Base-by-base conservation (phyloP, 2,113 vertebrate species). In the Leptobrachium leishanense region DNA sequence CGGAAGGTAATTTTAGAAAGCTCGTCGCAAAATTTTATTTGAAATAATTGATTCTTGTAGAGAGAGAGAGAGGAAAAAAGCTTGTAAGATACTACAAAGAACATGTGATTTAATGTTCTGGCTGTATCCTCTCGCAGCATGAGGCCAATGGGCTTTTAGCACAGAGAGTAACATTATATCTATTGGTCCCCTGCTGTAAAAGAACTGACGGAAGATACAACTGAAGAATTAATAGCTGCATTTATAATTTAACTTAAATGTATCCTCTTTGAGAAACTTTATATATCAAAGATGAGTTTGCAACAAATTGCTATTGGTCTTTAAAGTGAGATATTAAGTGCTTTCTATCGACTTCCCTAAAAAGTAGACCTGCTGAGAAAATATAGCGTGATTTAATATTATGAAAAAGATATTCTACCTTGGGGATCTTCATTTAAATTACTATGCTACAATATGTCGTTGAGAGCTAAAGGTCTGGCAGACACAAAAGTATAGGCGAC, bases 61-160 rank as follows among this genome's bases (percentile, higher is more conserved):
- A 50, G 68, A 70, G 50, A 70, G 13, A 50, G 1, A 50, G 68
- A 70, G 50, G 50, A 43, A 70, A 43, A 8, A 73, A 73, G 13
- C 41, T 40, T 20, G 53, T 74, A 74, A 15, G 42, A 43, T 59
- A 74, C 54, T 20, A 74, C 54, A 74, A 74, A 74, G 13, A 31
- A 62, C 42, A 74, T 74, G 54, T 20, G 54, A 74, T 74, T 62
- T 74, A 62, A 74, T 74, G 54, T 43, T 62, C 72, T 43, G 13
- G 13, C 40, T 62, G 55, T 62, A 74, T 59, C 55, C 13, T 39
- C 50, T 74, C 72, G 62, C 72, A 74, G 54, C 72, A 74, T 42
- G 72, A 43, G 55, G 55, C 72, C 54, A 74, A 74, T 43, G 72
- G 57, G 39, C 41, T 57, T 20, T 43, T 62, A 62, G 72, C 43